phyloP scores from a whole-genome alignment of 2,797 vertebrate genomes.

The Momotus momota region DNA sequence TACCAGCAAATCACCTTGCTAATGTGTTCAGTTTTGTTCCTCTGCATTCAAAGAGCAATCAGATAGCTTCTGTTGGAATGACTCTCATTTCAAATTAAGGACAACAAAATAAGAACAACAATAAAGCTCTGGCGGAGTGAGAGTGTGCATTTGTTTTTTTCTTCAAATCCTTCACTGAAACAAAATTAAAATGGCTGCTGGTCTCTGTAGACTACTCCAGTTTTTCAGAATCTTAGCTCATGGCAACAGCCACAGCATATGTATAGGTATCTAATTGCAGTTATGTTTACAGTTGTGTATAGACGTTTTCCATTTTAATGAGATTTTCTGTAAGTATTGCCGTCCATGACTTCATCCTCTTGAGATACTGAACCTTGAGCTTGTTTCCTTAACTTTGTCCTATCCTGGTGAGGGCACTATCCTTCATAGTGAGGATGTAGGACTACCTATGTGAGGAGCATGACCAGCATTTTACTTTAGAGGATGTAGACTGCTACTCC shows the following conservation, averaged over 20 bases:
- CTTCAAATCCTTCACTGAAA: not conserved
- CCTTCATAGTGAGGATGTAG: not conserved
- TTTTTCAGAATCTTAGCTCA: not conserved
- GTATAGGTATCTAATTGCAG: not conserved
- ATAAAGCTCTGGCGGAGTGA: not conserved
- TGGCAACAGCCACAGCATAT: not conserved
- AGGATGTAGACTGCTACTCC: not conserved
- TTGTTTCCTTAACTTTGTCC: not conserved
- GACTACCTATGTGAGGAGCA: not conserved
- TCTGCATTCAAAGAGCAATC: constrained; percentile 17
- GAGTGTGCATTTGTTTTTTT: not conserved
- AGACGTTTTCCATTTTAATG: not conserved
- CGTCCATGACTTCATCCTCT: not conserved
- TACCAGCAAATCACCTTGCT: constrained; percentile 21
- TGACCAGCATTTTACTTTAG: not conserved
- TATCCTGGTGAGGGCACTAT: not conserved
- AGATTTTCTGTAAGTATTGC: not conserved
- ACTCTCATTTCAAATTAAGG: constrained; percentile 42
- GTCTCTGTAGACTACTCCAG: not conserved
- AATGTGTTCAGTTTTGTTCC: constrained; percentile 13
- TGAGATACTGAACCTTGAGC: not conserved
- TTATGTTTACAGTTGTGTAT: not conserved
- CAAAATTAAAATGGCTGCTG: not conserved
- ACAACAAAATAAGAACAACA: constrained; percentile 6
- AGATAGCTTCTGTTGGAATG: constrained; percentile 16